Evolutionary conservation across 30 jellyfish, hydroid and myxozoan species (phyloP), one percentile per base, ranked within the genome.

Genomic region (Cassiopea xamachana): DNA sequence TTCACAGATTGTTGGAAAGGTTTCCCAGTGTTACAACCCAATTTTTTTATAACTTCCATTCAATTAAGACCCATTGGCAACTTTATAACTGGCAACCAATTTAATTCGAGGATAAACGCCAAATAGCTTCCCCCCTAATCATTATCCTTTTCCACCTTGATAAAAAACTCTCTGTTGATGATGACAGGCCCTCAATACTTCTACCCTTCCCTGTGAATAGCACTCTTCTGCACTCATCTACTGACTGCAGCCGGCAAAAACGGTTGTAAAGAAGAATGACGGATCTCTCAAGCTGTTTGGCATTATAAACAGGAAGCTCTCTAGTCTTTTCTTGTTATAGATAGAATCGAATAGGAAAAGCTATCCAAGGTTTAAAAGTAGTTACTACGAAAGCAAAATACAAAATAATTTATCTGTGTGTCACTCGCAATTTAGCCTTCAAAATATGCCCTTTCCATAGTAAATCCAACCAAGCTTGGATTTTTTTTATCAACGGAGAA

Each of bases 161-260:
- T 15, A 61, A 4, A 73, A 69, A 44, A 86, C 85, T 47, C 92
- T 48, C 92, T 70, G 39, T 46, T n/a, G 92, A 68, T 70, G 92
- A 85, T 14, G 79, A 85, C 6, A 84, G 55, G 86, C 82, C 74
- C 8, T 87, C 94, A 77, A 77, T 87, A 60, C 79, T 68, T 4
- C 90, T 50, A 3, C 85, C 94, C 67, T 87, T 87, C 85, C 55
- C 77, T 46, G 94, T 60, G 39, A 87, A 77, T 49, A 87, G 46
- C 45, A 71, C 47, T 78, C 48, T 87, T 64, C 90, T 77, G 51
- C 83, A 58, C 15, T 87, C 90, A 75, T 87, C 58, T 46, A 79
- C 58, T 27, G 46, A 17, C 19, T 72, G 48, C 82, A 81, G 90
- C 90, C 74, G 79, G 13, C 87, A 39, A 1, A 88, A 69, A 69